Evolutionary conservation across 2,113 vertebrate species (phyloP), one percentile per base, ranked within the genome.

Genomic region (Cyprinus carpio): DNA sequence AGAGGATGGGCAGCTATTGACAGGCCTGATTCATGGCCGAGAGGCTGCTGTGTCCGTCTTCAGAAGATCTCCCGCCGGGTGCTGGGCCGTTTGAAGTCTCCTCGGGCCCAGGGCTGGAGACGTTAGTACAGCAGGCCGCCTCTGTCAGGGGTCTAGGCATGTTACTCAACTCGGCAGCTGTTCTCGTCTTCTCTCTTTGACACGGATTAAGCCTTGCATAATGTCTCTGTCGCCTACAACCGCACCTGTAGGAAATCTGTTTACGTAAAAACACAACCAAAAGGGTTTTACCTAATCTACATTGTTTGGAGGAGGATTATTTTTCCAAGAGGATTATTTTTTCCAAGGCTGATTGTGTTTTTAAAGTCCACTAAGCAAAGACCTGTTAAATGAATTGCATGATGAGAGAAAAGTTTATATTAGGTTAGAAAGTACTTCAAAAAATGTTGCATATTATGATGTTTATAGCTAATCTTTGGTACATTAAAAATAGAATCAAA

Each of bases 111-210:
- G 94, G 95, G 96, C 83, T 92, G 95, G 97, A 97, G 96, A 96
- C 94, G 91, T 96, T 96, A 95, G 94, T 96, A 94, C 95, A 96
- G 95, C 96, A 94, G 95, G 95, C 95, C 93, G 94, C 93, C 96
- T 94, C 96, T 90, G 92, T 93, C 93, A 92, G 96, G 95, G 95
- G 96, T 96, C 95, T 96, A 92, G 76, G 86, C 89, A 91, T 95
- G 96, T 96, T 96, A 96, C 96, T 95, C 95, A 95, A 96, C 94
- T 95, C 85, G 93, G 95, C 98, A 99, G 97, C 97, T 99, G 97
- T 97, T 95, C 93, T 94, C 94, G 93, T 96, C 95, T 94, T 95
- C 95, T 96, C 95, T 92, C 92, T 94, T 92, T 95, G 94, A 95
- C 93, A 89, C 90, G 93, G 95, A 93, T 74, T 82, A 51, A 93